phyloP scores from a whole-genome alignment of 2,797 vertebrate genomes.

The Calcarius lapponicus region DNA sequence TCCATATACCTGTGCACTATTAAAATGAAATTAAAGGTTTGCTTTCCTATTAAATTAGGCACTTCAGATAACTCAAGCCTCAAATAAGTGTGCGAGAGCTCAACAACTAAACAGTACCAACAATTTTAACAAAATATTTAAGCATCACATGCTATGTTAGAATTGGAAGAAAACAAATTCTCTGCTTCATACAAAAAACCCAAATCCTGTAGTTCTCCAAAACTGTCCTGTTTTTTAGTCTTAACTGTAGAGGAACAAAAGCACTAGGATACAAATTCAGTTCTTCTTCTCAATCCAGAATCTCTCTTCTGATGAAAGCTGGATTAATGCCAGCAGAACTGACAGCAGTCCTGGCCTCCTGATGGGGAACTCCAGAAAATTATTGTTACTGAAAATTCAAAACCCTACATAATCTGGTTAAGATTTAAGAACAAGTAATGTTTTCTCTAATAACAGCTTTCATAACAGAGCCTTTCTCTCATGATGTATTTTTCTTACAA shows the following conservation, averaged over 20 bases:
- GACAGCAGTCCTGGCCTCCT: neutral
- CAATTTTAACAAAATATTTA: neutral
- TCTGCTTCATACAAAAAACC: neutral
- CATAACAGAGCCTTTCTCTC: neutral
- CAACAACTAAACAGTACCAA: neutral
- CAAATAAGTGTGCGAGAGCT: neutral
- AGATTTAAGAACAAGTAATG: neutral
- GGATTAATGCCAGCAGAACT: neutral
- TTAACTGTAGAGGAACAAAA: neutral
- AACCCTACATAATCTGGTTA: neutral
- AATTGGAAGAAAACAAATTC: neutral
- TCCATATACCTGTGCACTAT: neutral
- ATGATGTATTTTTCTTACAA: neutral
- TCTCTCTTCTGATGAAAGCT: neutral
- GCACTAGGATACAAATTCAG: neutral
- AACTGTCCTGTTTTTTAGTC: neutral
- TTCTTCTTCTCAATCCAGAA: neutral
- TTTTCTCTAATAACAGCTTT: conserved; percentile 16
- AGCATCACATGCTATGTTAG: neutral
- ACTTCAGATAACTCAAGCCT: neutral
- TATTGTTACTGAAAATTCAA: neutral
- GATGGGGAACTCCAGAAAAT: neutral
- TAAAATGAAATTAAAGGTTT: neutral
- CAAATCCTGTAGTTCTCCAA: neutral
- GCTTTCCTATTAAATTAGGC: neutral